Percentiles rank a stretch among this genome's conserved stretches.
These are phyloP conservation scores for Jacana jacana DNA, from an alignment of 2,113 vertebrate species.

Conservation along the genomic window DNA sequence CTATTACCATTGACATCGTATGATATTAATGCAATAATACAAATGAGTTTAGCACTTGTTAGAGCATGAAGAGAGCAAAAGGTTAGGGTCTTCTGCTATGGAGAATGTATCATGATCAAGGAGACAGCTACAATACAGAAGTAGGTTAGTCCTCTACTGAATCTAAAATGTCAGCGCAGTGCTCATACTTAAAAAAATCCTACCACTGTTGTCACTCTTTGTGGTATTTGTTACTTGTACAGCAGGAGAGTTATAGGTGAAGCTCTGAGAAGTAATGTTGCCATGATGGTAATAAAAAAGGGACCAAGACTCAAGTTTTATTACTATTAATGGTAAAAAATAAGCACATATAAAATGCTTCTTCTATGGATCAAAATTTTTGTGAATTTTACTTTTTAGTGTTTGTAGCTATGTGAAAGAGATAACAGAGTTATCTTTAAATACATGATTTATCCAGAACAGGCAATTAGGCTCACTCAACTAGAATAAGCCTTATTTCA, in stretches of 20 bases:
- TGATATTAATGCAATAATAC: background rate
- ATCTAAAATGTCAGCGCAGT: background rate
- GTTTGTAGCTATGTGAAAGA: background rate
- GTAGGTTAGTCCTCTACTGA: background rate
- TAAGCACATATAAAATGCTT: background rate
- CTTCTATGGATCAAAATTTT: background rate
- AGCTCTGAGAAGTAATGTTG: background rate
- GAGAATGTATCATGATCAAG: background rate
- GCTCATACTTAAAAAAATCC: background rate
- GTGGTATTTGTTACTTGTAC: background rate
- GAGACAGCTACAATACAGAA: background rate
- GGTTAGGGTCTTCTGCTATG: background rate
- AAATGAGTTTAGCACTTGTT: background rate
- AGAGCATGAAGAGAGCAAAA: background rate
- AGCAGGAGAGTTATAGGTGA: background rate
- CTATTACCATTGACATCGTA: background rate
- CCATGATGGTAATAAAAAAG: background rate
- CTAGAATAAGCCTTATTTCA: slow-evolving; percentile 10
- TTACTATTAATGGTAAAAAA: background rate
- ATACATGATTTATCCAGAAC: background rate
- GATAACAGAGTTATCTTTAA: background rate
- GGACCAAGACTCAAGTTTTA: background rate
- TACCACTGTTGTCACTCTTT: rapidly evolving
- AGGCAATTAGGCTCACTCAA: background rate
- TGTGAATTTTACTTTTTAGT: background rate